phyloP scores from a whole-genome alignment of 2,797 vertebrate species.

The Chelon auratus region DNA sequence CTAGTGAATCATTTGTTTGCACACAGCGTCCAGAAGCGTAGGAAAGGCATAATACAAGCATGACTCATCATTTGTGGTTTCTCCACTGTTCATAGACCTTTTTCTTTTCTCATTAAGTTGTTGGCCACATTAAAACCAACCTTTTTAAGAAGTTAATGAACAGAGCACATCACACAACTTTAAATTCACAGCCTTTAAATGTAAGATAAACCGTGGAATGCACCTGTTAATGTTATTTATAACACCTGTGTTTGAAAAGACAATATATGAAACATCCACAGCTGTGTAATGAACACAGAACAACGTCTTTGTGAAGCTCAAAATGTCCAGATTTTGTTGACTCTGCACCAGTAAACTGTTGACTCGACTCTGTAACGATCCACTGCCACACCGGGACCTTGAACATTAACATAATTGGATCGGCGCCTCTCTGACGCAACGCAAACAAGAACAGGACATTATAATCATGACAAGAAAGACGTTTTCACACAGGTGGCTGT shows the following conservation, averaged over 20 bases:
- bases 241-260: background rate
- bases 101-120: slow-evolving; percentile 17
- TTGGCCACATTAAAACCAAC: slow-evolving; percentile 1
- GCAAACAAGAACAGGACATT: background rate
- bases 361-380: too few species aligned
- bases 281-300: background rate
- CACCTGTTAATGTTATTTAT: background rate
- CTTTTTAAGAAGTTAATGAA: background rate
- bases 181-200: background rate
- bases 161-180: background rate
- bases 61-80: slow-evolving; percentile 25
- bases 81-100: background rate
- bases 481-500: too few species aligned
- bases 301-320: too few species aligned
- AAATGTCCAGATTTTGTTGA: too few species aligned
- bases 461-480: background rate
- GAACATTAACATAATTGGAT: background rate
- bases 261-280: background rate
- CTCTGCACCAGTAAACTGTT: too few species aligned
- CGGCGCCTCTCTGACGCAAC: background rate
- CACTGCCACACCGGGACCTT: too few species aligned
- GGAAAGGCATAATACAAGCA: slow-evolving; percentile 9
- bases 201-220: background rate
- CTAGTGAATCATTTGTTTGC: slow-evolving; percentile 31
- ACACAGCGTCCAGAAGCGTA: background rate